Evolutionary conservation across 2,113 vertebrate species (phyloP).

Genomic region (Tiliqua scincoides): DNA sequence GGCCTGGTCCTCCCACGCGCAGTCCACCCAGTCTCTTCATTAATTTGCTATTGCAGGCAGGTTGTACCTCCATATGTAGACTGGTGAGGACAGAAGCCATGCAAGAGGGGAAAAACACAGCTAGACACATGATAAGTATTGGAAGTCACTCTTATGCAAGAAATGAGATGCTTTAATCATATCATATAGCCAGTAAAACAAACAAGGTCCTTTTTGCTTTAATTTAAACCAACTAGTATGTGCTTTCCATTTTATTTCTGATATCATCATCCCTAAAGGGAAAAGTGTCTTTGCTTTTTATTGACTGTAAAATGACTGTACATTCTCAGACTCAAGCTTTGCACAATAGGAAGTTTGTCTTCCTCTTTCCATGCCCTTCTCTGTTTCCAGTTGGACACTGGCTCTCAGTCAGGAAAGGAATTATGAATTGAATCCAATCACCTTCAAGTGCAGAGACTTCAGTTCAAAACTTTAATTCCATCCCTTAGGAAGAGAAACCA

Average conservation of each 20-base stretch:
- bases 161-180: neutral
- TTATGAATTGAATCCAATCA: slow-evolving; percentile 45
- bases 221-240: slow-evolving; percentile 27
- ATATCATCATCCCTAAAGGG: slow-evolving; percentile 9
- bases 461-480: slow-evolving; percentile 43
- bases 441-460: slow-evolving; percentile 18
- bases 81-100: neutral
- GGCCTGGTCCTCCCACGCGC: too few relatives aligned
- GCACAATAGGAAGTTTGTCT: slow-evolving; percentile 40
- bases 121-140: neutral
- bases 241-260: slow-evolving; percentile 41
- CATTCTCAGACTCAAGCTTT: slow-evolving; percentile 29
- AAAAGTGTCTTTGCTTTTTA: slow-evolving; percentile 26
- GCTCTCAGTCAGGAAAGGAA: slow-evolving; percentile 53
- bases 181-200: slow-evolving; percentile 12
- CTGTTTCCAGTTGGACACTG: slow-evolving; percentile 20
- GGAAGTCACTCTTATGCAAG: neutral
- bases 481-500: slow-evolving; percentile 41
- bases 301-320: slow-evolving; percentile 48
- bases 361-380: slow-evolving; percentile 37
- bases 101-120: neutral
- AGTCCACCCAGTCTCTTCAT: too few relatives aligned
- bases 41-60: neutral
- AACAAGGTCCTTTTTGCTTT: neutral
- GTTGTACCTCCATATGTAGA: neutral